A percentile compares a stretch with the other conserved stretches of the same genome.
These are phyloP conservation scores for Cactoblastis cactorum DNA, from an alignment of 2,888 invertebrate genomes.

Conservation along the genomic window DNA sequence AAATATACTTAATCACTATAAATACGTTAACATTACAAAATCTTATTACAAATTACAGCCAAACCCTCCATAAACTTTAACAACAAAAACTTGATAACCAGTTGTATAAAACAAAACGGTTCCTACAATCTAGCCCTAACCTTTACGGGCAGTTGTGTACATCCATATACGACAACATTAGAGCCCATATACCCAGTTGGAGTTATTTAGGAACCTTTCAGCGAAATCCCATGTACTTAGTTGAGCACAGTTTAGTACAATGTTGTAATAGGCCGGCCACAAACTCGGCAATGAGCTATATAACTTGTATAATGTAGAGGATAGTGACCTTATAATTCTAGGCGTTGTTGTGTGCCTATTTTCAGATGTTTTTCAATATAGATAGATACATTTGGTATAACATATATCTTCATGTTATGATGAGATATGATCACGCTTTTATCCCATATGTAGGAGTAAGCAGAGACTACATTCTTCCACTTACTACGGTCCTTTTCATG, in stretches of 20 bases:
- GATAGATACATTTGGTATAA: no score
- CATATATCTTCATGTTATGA: no score
- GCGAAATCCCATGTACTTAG: conserved; percentile 8
- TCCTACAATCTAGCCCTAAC: conserved; percentile 8
- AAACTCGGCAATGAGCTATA: not conserved
- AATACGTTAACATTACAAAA: conserved; percentile 1
- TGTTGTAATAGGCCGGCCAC: conserved; percentile 1
- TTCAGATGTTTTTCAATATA: no score
- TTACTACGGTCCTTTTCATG: no score
- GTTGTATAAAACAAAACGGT: conserved; percentile 16
- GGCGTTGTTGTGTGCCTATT: not conserved
- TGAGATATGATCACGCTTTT: no score
- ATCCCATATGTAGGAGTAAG: no score
- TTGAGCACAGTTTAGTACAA: conserved; percentile 5
- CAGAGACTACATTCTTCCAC: no score
- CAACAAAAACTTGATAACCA: conserved; percentile 14
- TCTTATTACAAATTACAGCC: conserved; percentile 3
- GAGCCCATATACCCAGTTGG: not conserved
- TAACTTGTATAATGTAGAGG: not conserved
- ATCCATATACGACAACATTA: not conserved
- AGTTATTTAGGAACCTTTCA: conserved; percentile 13
- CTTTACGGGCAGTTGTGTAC: not conserved
- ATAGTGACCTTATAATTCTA: not conserved
- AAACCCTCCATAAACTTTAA: no score
- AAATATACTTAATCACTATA: no score